Base-by-base conservation (phyloP, 2,888 invertebrate genomes). In the Perdita meconis region DNA sequence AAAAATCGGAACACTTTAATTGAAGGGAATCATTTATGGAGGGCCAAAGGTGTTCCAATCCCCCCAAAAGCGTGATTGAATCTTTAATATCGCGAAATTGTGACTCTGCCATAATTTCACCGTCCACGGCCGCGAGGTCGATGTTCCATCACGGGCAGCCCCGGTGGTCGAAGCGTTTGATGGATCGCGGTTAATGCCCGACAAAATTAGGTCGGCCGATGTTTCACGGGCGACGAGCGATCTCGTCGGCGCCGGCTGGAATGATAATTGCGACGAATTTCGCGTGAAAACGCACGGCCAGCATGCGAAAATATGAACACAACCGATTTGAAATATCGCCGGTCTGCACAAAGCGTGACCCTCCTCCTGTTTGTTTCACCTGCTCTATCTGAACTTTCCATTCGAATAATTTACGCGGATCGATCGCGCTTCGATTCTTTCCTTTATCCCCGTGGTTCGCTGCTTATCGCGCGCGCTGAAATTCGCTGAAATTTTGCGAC, bases 361-460 rank as follows among this genome's bases (percentile, higher is more conserved):
- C n/a, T 40, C n/a, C 4, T 8, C 4, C 51, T 57, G 56, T 63
- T 64, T 42, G 59, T 64, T 72, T 64, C 63, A 34, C 19, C 16
- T 24, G 50, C 66, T 70, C 57, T 83, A 83, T 82, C 82, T 71
- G 67, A 55, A 63, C 68, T 83, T 83, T 83, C 81, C 76, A 55
- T 79, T 65, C 71, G 44, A 68, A 56, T 73, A 72, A 71, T 63
- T 82, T 71, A 68, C 53, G 56, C 75, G 56, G n/a, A 47, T 36
- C 66, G 65, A 80, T 80, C 59, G 67, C 26, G 63, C 36, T 51
- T 65, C 60, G 67, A 77, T 74, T 40, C 53, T 72, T 22, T 40
- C n/a, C 6, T 30, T 30, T 30, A 30, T 30, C 30, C n/a, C 26
- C 24, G 57, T 55, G 24, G 60, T 44, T 42, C 26, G 63, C 61